Evolutionary conservation across 2,888 invertebrate genomes (phyloP).

Genomic region (Caenorhabditis imperialis): DNA sequence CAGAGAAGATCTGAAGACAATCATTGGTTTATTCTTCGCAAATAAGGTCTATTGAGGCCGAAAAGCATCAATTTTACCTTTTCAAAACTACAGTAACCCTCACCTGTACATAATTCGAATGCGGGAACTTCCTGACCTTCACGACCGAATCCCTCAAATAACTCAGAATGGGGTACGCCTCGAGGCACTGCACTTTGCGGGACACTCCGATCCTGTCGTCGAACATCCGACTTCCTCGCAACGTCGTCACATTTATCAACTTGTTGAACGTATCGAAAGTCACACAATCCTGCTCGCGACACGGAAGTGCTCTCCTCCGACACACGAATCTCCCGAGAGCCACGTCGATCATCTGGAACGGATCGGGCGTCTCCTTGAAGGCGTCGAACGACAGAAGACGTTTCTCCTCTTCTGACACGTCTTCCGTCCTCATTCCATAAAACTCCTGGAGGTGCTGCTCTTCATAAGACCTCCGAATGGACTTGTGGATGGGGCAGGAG

Average conservation of each 20-base stretch:
- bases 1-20: slow-evolving; percentile 67
- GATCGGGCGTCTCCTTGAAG: slow-evolving; percentile 30
- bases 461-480: slow-evolving; percentile 46
- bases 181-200: slow-evolving; percentile 37
- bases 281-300: slow-evolving; percentile 35
- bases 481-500: slow-evolving; percentile 35
- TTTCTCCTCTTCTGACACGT: slow-evolving; percentile 32
- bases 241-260: slow-evolving; percentile 59
- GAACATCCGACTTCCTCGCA: slow-evolving; percentile 50
- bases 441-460: slow-evolving; percentile 29
- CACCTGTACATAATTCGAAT: slow-evolving; percentile 60
- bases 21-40: too few relatives aligned
- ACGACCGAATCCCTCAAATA: slow-evolving; percentile 40
- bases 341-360: slow-evolving; percentile 55
- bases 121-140: slow-evolving; percentile 50
- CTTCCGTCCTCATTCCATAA: slow-evolving; percentile 24
- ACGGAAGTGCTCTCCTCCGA: slow-evolving; percentile 43
- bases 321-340: slow-evolving; percentile 44
- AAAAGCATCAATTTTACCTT: not conserved
- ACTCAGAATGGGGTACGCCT: slow-evolving; percentile 50
- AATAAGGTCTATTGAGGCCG: not conserved
- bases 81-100: too few relatives aligned
- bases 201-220: slow-evolving; percentile 32
- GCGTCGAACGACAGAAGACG: slow-evolving; percentile 13
- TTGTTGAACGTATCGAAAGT: slow-evolving; percentile 49